Evolutionary conservation across 2,888 invertebrate species (phyloP).

Genomic region (Leucozona laternaria): DNA sequence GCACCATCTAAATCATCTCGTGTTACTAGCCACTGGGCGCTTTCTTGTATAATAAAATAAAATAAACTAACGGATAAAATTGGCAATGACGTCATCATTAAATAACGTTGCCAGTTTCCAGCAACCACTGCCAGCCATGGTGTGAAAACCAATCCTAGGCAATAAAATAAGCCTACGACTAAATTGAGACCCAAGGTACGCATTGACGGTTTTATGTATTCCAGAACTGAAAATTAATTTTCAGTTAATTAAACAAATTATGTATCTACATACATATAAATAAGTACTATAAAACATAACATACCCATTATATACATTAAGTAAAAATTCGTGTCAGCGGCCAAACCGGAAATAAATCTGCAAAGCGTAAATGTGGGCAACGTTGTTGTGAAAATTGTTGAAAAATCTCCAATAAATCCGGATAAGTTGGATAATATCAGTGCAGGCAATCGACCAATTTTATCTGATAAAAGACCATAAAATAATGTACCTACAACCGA

Average conservation of each 20-base stretch:
- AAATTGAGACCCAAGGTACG: constrained; percentile 86
- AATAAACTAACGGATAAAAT: constrained; percentile 84
- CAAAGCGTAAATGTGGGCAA: constrained; percentile 85
- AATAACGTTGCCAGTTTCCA: constrained; percentile 85
- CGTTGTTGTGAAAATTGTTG: constrained; percentile 84
- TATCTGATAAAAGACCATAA: constrained; percentile 86
- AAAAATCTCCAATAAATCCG: constrained; percentile 85
- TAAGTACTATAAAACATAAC: not conserved
- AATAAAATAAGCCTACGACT: constrained; percentile 86
- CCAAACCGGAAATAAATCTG: constrained; percentile 86
- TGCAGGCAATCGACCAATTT: constrained; percentile 85
- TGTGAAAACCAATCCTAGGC: constrained; percentile 85
- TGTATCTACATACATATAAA: not conserved
- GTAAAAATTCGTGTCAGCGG: constrained; percentile 86
- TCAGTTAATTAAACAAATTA: not conserved
- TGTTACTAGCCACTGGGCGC: constrained; percentile 87
- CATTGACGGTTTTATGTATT: constrained; percentile 86
- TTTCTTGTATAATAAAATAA: constrained; percentile 86
- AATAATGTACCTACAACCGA: constrained; percentile 86
- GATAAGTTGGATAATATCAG: constrained; percentile 85
- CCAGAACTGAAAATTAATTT: constrained; percentile 84
- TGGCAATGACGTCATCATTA: constrained; percentile 85
- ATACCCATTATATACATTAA: constrained; percentile 87
- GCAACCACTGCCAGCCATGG: constrained; percentile 85
- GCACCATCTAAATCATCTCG: constrained; percentile 85